These are phyloP conservation scores for Phortica magna DNA, from an alignment of 2,888 invertebrate genomes.

Conservation along the genomic window DNA sequence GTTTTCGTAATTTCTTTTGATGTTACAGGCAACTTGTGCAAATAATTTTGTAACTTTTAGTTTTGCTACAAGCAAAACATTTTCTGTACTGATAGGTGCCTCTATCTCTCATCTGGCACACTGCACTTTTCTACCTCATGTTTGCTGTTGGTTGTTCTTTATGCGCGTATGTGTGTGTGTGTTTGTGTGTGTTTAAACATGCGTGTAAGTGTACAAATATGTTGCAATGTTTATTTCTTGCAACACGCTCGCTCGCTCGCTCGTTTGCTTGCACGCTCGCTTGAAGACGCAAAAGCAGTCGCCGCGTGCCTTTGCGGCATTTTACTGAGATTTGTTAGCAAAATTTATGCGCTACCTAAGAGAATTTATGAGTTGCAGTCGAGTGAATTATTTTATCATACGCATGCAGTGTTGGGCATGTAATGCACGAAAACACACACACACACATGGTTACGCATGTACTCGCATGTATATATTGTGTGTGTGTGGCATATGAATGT, in stretches of 20 bases:
- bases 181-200: slow-evolving; percentile 22
- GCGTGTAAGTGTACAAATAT: slow-evolving; percentile 51
- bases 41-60: slow-evolving; percentile 31
- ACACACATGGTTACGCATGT: slow-evolving; percentile 41
- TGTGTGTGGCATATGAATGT: too few species aligned
- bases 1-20: background rate
- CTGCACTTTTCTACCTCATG: background rate
- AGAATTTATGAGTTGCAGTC: slow-evolving; percentile 73
- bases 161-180: background rate
- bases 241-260: slow-evolving; percentile 30
- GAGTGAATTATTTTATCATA: slow-evolving; percentile 74
- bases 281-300: slow-evolving; percentile 38
- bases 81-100: background rate
- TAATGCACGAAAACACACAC: slow-evolving; percentile 48
- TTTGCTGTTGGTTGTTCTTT: background rate
- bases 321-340: slow-evolving; percentile 67
- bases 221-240: slow-evolving; percentile 47
- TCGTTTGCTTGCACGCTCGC: slow-evolving; percentile 25
- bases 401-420: slow-evolving; percentile 58
- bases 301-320: slow-evolving; percentile 62
- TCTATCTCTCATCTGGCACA: slow-evolving; percentile 33
- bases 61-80: background rate
- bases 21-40: slow-evolving; percentile 13
- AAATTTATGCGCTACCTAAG: slow-evolving; percentile 71
- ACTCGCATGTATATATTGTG: slow-evolving; percentile 37